Evolutionary conservation across 1,140 invertebrate genomes (phyloP), one percentile per base, ranked within the genome.

Genomic region (Hormaphis cornu): DNA sequence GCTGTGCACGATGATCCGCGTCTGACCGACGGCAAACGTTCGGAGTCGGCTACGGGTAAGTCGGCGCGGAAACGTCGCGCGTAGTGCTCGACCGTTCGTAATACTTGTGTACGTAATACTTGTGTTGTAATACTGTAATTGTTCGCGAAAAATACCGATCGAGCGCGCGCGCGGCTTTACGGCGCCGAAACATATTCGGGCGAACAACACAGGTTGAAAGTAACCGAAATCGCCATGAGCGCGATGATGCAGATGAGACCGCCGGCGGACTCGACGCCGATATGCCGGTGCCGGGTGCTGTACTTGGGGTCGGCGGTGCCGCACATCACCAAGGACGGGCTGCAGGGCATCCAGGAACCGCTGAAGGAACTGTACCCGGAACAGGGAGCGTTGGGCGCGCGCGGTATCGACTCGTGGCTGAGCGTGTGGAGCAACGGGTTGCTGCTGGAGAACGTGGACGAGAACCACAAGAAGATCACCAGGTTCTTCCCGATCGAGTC

Each of bases 251-350:
- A 53, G 20, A 33, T 28, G 30, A 50, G 44, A 46, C 54, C 66
- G 18, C 14, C 37, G 24, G 33, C 46, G 16, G 70, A 71, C n/a
- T 87, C 91, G 69, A 95, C 93, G 71, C 93, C 93, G 73, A 95
- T 95, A 74, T 96, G 93, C 79, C 85, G 93, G 73, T 97, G 95
- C 79, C 86, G 96, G 61, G 97, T 99, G n/a, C 83, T 99, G 50
- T 99, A 98, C 79, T 83, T 99, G 73, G 97, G 97, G 42, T 97
- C 92, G 72, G 90, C 95, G 1, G 95, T 99, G 71, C 97, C 97
- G 6, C 90, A 97, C 74, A 89, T 97, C 75, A 98, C 95, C 73
- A 97, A 98, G 77, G 94, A 98, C 76, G 97, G 97, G 20, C 81
- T 99, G 18, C 89, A 97, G 76, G 96, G 96, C 16, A 95, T 99